Evolutionary conservation across 2,797 vertebrate species (phyloP).

Genomic region (Pseudotriccus pelzelni): DNA sequence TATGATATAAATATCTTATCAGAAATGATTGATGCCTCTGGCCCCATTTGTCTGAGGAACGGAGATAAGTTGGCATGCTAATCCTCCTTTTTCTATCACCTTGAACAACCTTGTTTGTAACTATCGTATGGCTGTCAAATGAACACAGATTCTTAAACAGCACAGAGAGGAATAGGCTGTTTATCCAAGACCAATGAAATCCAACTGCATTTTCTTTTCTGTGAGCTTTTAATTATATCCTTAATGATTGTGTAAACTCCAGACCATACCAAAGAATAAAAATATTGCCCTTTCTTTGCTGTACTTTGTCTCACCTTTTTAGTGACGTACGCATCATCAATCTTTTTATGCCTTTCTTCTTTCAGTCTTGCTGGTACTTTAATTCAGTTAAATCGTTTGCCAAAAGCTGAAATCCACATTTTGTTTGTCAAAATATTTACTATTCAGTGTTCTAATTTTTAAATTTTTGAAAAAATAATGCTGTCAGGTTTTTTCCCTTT

Average conservation of each 20-base stretch:
- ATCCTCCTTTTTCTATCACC: conserved; percentile 49
- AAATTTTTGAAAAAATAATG: not conserved
- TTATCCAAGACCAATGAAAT: not conserved
- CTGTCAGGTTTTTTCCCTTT: not conserved
- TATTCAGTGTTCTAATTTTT: not conserved
- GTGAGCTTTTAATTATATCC: not conserved
- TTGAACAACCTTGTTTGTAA: conserved; percentile 49
- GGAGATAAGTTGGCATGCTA: conserved; percentile 46
- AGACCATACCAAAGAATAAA: not conserved
- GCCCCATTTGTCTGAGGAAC: not conserved
- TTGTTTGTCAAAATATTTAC: not conserved
- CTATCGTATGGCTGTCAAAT: not conserved
- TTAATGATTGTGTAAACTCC: not conserved
- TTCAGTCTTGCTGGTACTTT: not conserved
- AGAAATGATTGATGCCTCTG: conserved; percentile 37
- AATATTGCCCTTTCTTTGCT: not conserved
- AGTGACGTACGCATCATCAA: not conserved
- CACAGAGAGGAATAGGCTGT: not conserved
- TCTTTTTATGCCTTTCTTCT: not conserved
- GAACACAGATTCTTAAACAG: not conserved
- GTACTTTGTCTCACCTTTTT: not conserved
- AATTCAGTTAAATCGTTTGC: not conserved
- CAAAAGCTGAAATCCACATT: not conserved
- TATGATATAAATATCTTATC: conserved; percentile 35
- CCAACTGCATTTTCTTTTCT: not conserved